These are phyloP conservation scores for Spialia ferax DNA, from an alignment of 2,888 invertebrate genomes.

Conservation along the genomic window DNA sequence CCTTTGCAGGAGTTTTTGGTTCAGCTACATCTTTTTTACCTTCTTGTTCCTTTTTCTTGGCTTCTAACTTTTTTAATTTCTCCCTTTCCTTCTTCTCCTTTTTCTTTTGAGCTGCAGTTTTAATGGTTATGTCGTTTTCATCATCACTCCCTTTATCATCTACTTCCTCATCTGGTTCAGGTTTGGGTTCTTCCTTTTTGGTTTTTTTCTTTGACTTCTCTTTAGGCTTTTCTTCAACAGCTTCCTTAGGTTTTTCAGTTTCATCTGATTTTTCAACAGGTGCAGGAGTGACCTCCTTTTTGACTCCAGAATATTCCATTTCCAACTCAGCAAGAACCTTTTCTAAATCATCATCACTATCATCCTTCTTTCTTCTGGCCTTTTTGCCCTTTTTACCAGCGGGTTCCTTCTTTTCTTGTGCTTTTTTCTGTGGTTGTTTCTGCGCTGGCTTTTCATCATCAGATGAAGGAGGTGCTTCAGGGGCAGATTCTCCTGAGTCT, in stretches of 20 bases:
- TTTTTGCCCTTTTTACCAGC: slow-evolving; percentile 91
- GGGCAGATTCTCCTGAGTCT: slow-evolving; percentile 84
- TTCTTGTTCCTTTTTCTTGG: slow-evolving; percentile 86
- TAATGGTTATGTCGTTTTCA: slow-evolving; percentile 88
- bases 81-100: slow-evolving; percentile 95
- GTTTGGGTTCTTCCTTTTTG: slow-evolving; percentile 69
- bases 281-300: slow-evolving; percentile 76
- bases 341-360: slow-evolving; percentile 94
- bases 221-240: slow-evolving; percentile 69
- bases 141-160: slow-evolving; percentile 82
- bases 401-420: slow-evolving; percentile 76
- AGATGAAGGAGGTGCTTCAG: slow-evolving; percentile 76
- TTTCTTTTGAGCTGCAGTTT: slow-evolving; percentile 95
- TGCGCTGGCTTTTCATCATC: slow-evolving; percentile 74
- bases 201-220: slow-evolving; percentile 64
- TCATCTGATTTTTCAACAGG: slow-evolving; percentile 55
- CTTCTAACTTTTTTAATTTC: slow-evolving; percentile 90
- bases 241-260: slow-evolving; percentile 65
- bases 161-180: slow-evolving; percentile 56
- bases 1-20: slow-evolving; percentile 53
- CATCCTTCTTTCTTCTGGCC: slow-evolving; percentile 90
- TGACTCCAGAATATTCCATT: slow-evolving; percentile 91
- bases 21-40: slow-evolving; percentile 65
- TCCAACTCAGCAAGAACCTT: slow-evolving; percentile 94
- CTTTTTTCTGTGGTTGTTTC: slow-evolving; percentile 69